Percentiles rank a stretch among this genome's conserved stretches.
Evolutionary conservation across 1,140 invertebrate species (phyloP).

Genomic region (Chrysomallon squamiferum): DNA sequence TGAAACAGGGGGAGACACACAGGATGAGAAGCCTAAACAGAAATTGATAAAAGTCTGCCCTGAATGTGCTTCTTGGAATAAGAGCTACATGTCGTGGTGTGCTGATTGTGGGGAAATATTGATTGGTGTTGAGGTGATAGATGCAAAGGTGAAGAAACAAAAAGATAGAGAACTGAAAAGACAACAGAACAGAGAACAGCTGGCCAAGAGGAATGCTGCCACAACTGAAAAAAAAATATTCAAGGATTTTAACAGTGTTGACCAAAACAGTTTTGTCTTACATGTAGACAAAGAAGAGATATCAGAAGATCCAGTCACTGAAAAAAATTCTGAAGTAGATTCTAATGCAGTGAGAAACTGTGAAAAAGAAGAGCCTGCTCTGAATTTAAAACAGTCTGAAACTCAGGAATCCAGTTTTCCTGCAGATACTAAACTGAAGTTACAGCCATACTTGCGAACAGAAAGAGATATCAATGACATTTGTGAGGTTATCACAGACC

Average conservation of each 20-base stretch:
- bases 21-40: constrained; percentile 16
- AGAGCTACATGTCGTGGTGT: constrained; percentile 56
- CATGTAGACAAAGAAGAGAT: background rate
- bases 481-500: constrained; percentile 36
- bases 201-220: constrained; percentile 7
- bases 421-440: too few species aligned
- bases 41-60: constrained; percentile 47
- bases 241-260: constrained; percentile 7
- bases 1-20: constrained; percentile 9
- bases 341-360: too few species aligned
- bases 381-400: too few species aligned
- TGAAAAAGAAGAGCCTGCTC: too few species aligned
- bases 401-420: too few species aligned
- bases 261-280: background rate
- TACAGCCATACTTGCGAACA: background rate
- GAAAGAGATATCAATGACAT: constrained; percentile 34
- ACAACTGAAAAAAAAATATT: background rate
- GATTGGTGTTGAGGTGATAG: constrained; percentile 46
- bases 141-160: constrained; percentile 26
- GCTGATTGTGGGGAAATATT: constrained; percentile 54
- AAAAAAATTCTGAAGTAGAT: constrained; percentile 10
- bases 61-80: constrained; percentile 50
- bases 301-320: background rate
- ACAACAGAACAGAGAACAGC: constrained; percentile 5
- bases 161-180: constrained; percentile 1